phyloP scores from a whole-genome alignment of 2,888 invertebrate species.

The Lycocerus yunnanus region DNA sequence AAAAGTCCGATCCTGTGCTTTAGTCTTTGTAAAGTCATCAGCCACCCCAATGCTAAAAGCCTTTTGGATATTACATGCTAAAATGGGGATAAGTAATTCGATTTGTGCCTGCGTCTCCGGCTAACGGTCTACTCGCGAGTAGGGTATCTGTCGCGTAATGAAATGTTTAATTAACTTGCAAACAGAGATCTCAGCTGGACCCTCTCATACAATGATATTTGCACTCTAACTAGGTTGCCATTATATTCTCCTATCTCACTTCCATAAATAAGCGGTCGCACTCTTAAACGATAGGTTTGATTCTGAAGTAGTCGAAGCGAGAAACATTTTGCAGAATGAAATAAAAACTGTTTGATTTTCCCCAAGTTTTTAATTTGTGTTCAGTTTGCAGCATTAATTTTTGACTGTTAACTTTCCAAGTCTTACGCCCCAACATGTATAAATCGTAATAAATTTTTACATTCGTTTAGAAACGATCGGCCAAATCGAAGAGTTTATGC shows the following conservation, averaged over 20 bases:
- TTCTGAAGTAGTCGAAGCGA: slow-evolving; percentile 26
- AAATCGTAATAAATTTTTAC: slow-evolving; percentile 52
- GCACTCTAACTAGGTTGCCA: slow-evolving; percentile 39
- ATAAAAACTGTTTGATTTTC: slow-evolving; percentile 38
- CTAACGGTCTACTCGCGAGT: slow-evolving; percentile 43
- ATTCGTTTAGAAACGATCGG: slow-evolving; percentile 47
- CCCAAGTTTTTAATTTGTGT: slow-evolving; percentile 51
- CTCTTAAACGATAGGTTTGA: slow-evolving; percentile 28
- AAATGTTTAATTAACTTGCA: slow-evolving; percentile 52
- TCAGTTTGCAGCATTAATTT: slow-evolving; percentile 47
- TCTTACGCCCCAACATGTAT: slow-evolving; percentile 46
- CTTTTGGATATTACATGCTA: slow-evolving; percentile 58
- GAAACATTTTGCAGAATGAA: slow-evolving; percentile 32
- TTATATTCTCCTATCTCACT: slow-evolving; percentile 32
- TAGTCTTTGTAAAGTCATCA: slow-evolving; percentile 43
- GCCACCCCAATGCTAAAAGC: slow-evolving; percentile 56
- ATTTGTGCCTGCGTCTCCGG: slow-evolving; percentile 50
- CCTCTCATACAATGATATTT: slow-evolving; percentile 40
- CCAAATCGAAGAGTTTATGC: slow-evolving; percentile 40
- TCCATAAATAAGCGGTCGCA: slow-evolving; percentile 27
- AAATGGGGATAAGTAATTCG: slow-evolving; percentile 59
- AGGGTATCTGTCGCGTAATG: slow-evolving; percentile 49
- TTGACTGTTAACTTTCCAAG: slow-evolving; percentile 45
- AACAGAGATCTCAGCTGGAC: slow-evolving; percentile 46
- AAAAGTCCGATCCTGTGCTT: slow-evolving; percentile 34